Evolutionary conservation across 2,888 invertebrate genomes (phyloP).

Genomic region (Temnothorax ravouxi): DNA sequence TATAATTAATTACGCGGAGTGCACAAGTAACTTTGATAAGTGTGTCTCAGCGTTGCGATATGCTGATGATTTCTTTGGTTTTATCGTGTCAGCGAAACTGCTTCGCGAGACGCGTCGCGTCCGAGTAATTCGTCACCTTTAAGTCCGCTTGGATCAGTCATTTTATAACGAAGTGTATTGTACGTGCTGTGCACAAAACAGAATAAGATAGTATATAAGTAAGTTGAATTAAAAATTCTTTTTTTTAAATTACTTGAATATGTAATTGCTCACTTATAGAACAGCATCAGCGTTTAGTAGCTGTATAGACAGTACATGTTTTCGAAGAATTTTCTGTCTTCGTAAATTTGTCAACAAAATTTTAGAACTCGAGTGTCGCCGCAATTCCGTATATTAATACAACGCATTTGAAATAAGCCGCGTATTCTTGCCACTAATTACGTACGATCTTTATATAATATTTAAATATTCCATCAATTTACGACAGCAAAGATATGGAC

Average conservation of each 20-base stretch:
- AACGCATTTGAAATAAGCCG: not conserved
- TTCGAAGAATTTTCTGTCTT: not conserved
- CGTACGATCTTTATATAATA: not conserved
- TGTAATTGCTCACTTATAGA: not conserved
- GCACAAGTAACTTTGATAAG: not conserved
- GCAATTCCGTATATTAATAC: not conserved
- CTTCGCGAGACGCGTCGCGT: constrained; percentile 32
- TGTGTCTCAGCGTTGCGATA: constrained; percentile 23
- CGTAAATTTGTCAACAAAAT: not conserved
- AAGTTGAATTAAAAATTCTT: not conserved
- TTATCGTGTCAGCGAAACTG: constrained; percentile 59
- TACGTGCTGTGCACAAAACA: not conserved
- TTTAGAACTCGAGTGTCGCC: not conserved
- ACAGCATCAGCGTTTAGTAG: not conserved
- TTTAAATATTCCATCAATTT: not conserved
- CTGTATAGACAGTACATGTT: not conserved
- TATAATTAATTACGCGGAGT: not conserved
- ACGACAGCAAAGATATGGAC: constrained; percentile 47
- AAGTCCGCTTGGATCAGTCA: constrained; percentile 29
- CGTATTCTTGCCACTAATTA: not conserved
- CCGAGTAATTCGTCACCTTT: constrained; percentile 62
- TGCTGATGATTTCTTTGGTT: constrained; percentile 59
- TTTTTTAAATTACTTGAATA: not conserved
- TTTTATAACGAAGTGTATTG: constrained; percentile 27
- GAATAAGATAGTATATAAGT: not conserved